Conservation (phyloP, 2,113 vertebrate genomes). For the Campylorhamphus procurvoides region DNA sequence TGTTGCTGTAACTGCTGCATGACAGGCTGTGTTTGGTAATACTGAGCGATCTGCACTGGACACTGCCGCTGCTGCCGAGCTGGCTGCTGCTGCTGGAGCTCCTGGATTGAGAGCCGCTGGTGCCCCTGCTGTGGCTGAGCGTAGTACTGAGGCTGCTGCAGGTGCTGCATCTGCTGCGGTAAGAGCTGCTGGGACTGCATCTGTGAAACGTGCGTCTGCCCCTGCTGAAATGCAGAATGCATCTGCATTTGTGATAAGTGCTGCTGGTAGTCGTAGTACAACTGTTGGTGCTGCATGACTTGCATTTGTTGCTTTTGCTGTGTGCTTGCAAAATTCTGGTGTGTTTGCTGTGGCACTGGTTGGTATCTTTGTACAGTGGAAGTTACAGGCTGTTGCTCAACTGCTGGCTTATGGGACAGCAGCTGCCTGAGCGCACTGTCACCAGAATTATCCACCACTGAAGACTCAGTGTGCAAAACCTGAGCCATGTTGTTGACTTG, state of each 20-base stretch:
- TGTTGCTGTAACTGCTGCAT: conserved; percentile 77
- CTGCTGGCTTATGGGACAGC: conserved; percentile 76
- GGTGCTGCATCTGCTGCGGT: conserved; percentile 72
- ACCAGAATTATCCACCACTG: conserved; percentile 66
- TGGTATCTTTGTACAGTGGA: conserved; percentile 72
- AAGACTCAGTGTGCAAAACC: conserved; percentile 73
- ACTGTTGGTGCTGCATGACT: conserved; percentile 75
- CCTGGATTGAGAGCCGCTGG: conserved; percentile 72
- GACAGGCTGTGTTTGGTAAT: conserved; percentile 78
- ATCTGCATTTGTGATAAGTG: conserved; percentile 74
- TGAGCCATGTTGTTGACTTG: conserved; percentile 82
- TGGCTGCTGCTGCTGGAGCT: conserved; percentile 70
- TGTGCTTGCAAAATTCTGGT: conserved; percentile 69
- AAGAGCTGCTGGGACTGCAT: conserved; percentile 74
- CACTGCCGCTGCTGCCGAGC: conserved; percentile 72
- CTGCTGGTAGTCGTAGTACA: conserved; percentile 83
- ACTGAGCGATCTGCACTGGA: conserved; percentile 77
- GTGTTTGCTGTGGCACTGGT: conserved; percentile 75
- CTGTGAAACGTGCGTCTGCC: conserved; percentile 59
- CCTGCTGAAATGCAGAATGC: conserved; percentile 64
- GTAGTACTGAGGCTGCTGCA: conserved; percentile 80
- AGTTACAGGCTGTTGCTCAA: conserved; percentile 68
- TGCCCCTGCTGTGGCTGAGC: conserved; percentile 74
- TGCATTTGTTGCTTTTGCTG: conserved; percentile 78
- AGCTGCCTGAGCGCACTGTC: conserved; percentile 82